A percentile compares a stretch with the other conserved stretches of the same genome.
These are phyloP conservation scores for Myxocyprinus asiaticus DNA, from an alignment of 2,113 vertebrate species.

Conservation along the genomic window DNA sequence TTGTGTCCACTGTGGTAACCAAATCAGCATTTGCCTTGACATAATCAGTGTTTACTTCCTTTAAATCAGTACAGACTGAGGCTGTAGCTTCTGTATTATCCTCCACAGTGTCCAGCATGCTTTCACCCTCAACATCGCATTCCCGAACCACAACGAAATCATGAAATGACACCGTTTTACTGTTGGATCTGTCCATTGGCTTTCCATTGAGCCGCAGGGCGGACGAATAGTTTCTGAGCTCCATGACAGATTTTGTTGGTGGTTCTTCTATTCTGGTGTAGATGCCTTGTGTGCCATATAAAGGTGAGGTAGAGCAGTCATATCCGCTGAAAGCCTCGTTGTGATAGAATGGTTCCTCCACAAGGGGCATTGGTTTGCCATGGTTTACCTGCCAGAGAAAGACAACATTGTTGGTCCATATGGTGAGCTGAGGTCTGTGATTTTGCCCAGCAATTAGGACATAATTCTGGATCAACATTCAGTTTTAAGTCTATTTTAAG, in stretches of 20 bases:
- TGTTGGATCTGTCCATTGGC: conserved; percentile 10
- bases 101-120: background rate
- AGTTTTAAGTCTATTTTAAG: no score
- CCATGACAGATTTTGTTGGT: background rate
- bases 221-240: conserved; percentile 9
- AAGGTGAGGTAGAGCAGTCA: conserved; percentile 62
- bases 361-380: conserved; percentile 47
- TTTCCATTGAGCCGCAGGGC: conserved; percentile 52
- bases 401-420: background rate
- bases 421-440: no score
- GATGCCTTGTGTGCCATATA: conserved; percentile 53
- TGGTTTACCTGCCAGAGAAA: conserved; percentile 65
- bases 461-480: no score
- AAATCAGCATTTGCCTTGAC: background rate
- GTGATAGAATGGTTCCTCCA: conserved; percentile 62
- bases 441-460: no score
- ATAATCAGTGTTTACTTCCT: background rate
- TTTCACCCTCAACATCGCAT: background rate
- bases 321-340: conserved; percentile 64
- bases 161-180: conserved; percentile 47
- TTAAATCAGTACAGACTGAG: background rate
- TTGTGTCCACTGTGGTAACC: background rate
- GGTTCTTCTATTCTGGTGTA: conserved; percentile 52
- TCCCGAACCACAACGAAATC: conserved; percentile 31
- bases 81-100: background rate